Evolutionary conservation across 2,113 vertebrate genomes (phyloP), one percentile per base, ranked within the genome.

Genomic region (Melanostigma gelatinosum): DNA sequence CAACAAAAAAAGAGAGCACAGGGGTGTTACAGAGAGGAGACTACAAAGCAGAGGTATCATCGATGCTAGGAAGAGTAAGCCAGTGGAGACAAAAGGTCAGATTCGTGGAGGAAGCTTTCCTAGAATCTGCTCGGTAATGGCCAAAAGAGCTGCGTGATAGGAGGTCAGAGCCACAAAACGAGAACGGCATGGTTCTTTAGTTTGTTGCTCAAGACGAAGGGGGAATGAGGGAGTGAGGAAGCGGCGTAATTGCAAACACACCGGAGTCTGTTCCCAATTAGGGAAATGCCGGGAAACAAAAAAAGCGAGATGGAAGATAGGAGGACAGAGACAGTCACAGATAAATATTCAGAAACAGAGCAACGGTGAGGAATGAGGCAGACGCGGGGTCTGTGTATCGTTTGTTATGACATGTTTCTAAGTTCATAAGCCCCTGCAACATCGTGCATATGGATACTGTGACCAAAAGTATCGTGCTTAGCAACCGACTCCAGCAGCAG

Each of bases 191-290:
- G 88, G 83, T 82, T 91, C 6, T 91, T 91, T 86, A 84, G 83
- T 74, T 61, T 71, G 62, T 84, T 83, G 74, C 86, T 83, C 63
- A 74, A 74, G 84, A 79, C n/a, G 54, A 16, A 12, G 52, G 79
- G 78, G 87, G 85, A 86, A 88, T 27, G 83, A 94, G 92, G 89
- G 85, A 87, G 90, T 32, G 81, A 94, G 92, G 93, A 95, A 94
- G 93, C 86, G 78, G 84, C 68, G 88, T 94, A 94, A 94, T 94
- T 94, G 91, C 90, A 92, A 93, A 91, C 89, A 92, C 93, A 89
- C 93, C 69, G 58, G 72, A 79, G 86, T 90, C 94, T 95, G 94
- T 88, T 93, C 89, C 88, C 92, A 88, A 95, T 95, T 95, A 95
- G 67, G 79, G 84, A 80, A 85, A 85, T 44, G 44, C 83, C 65